phyloP scores from a whole-genome alignment of 2,113 vertebrate genomes.

The Apeltes quadracus region DNA sequence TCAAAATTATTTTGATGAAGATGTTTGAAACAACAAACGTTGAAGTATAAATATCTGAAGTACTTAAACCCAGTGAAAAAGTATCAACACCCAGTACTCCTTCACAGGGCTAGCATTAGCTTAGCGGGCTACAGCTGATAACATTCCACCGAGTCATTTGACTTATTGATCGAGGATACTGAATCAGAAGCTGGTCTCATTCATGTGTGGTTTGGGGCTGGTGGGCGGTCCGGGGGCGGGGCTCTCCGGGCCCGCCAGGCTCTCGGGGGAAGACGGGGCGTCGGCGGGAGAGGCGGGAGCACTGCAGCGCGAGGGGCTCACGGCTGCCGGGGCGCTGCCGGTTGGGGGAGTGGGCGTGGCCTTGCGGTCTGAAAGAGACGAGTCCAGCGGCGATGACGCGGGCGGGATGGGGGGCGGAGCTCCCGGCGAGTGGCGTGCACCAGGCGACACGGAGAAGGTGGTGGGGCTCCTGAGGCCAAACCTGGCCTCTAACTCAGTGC shows the following conservation, averaged over 20 bases:
- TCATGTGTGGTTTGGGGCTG: slow-evolving; percentile 83
- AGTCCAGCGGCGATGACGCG: slow-evolving; percentile 4
- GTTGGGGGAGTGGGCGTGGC: slow-evolving; percentile 39
- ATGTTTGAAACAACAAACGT: neutral
- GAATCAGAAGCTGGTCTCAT: slow-evolving; percentile 89
- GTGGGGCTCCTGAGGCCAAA: slow-evolving; percentile 58
- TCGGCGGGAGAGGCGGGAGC: slow-evolving; percentile 33
- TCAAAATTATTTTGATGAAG: neutral
- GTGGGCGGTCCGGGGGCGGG: slow-evolving; percentile 58
- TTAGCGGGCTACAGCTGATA: too few species aligned
- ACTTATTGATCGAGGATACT: too few species aligned
- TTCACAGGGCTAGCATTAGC: too few species aligned
- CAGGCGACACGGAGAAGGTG: slow-evolving; percentile 55
- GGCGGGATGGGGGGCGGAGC: neutral
- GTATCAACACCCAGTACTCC: too few species aligned
- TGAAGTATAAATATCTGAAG: neutral
- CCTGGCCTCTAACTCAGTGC: slow-evolving; percentile 73
- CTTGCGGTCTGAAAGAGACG: slow-evolving; percentile 23
- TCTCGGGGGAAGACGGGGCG: slow-evolving; percentile 39
- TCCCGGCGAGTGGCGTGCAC: slow-evolving; percentile 19
- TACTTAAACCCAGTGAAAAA: too few species aligned
- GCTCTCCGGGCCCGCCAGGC: slow-evolving; percentile 30
- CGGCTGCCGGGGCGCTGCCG: slow-evolving; percentile 46
- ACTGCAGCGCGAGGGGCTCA: slow-evolving; percentile 53
- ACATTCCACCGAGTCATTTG: too few species aligned